phyloP scores from a whole-genome alignment of 2,113 vertebrate species.

The Grus americana region DNA sequence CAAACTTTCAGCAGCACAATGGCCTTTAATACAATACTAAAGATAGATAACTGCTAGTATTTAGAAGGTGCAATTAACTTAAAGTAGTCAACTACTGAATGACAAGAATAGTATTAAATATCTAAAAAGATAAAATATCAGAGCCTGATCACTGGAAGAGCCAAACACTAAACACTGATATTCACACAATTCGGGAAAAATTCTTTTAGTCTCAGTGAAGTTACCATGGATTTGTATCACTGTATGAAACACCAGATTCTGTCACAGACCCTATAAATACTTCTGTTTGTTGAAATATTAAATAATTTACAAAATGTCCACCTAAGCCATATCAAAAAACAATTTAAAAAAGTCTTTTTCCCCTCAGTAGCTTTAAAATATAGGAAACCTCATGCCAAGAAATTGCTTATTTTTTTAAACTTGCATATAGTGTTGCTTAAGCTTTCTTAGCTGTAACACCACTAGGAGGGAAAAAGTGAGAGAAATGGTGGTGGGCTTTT shows the following conservation, averaged over 20 bases:
- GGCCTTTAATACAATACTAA: neutral
- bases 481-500: neutral
- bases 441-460: neutral
- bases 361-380: neutral
- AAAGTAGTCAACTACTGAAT: neutral
- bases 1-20: neutral
- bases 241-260: neutral
- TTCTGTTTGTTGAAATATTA: conserved; percentile 29
- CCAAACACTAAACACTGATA: neutral
- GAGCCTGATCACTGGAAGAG: neutral
- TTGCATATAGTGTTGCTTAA: neutral
- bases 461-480: neutral
- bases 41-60: neutral
- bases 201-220: neutral
- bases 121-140: neutral
- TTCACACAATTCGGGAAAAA: neutral
- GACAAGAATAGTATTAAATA: neutral
- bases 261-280: neutral
- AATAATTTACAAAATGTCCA: neutral
- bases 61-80: neutral
- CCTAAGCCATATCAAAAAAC: neutral
- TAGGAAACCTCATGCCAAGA: neutral
- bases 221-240: neutral
- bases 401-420: neutral
- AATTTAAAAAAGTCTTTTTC: neutral